Percentiles rank a stretch among this genome's conserved stretches.
Evolutionary conservation across 2,888 invertebrate species (phyloP).

Genomic region (Galerucella nymphaeae): DNA sequence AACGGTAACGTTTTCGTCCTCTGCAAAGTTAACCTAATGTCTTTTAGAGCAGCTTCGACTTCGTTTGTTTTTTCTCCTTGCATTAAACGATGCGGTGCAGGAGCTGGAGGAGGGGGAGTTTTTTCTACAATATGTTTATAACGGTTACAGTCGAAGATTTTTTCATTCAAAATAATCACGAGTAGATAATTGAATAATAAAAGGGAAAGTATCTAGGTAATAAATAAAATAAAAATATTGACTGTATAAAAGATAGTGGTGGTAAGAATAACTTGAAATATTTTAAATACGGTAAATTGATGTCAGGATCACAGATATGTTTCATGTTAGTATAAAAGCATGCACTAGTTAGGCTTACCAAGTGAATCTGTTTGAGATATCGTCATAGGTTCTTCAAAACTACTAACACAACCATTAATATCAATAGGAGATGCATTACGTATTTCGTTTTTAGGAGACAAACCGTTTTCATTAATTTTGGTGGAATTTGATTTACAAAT

Average conservation of each 20-base stretch:
- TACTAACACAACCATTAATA: constrained; percentile 60
- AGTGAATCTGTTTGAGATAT: constrained; percentile 60
- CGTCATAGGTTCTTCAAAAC: constrained; percentile 60
- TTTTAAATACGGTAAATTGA: too few species aligned
- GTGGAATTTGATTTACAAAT: constrained; percentile 64
- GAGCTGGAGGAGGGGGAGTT: constrained; percentile 81
- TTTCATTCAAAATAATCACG: background rate
- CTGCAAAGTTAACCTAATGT: constrained; percentile 83
- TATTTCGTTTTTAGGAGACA: constrained; percentile 57
- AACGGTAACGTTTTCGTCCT: constrained; percentile 75
- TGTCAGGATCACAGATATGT: too few species aligned
- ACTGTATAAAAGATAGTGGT: too few species aligned
- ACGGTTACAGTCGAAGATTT: background rate
- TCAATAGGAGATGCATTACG: constrained; percentile 57
- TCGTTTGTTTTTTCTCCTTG: constrained; percentile 60
- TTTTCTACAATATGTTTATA: constrained; percentile 59
- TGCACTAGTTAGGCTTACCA: constrained; percentile 50
- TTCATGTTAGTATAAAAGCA: too few species aligned
- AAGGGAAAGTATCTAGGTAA: too few species aligned
- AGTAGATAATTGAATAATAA: background rate
- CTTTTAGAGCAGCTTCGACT: constrained; percentile 79
- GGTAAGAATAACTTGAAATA: too few species aligned
- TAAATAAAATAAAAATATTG: too few species aligned
- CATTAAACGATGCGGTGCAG: constrained; percentile 76
- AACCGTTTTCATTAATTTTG: constrained; percentile 59